These are phyloP conservation scores for Zenarchopterus dispar DNA, from an alignment of 2,797 vertebrate genomes.

Conservation along the genomic window DNA sequence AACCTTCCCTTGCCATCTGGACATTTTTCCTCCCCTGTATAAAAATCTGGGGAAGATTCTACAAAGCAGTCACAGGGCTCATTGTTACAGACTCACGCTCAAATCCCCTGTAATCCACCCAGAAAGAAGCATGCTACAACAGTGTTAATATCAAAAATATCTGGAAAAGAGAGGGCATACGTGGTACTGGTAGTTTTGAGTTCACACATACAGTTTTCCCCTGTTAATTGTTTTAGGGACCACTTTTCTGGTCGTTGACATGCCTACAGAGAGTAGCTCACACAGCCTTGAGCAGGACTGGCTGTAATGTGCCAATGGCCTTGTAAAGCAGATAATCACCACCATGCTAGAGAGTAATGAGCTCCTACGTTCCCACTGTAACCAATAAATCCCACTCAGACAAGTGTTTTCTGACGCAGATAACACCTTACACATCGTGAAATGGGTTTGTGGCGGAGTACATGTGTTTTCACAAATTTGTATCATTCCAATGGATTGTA, in stretches of 20 bases:
- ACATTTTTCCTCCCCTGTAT: constrained; percentile 10
- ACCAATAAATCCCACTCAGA: constrained; percentile 70
- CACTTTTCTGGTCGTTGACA: constrained; percentile 50
- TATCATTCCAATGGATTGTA: constrained; percentile 13
- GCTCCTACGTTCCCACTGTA: constrained; percentile 59
- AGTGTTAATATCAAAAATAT: not conserved
- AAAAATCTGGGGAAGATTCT: constrained; percentile 5
- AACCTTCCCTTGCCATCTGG: constrained; percentile 10
- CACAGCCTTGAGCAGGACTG: constrained; percentile 49
- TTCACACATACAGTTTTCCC: constrained; percentile 55
- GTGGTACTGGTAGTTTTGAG: constrained; percentile 22
- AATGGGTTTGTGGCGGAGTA: constrained; percentile 25
- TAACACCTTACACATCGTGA: constrained; percentile 51
- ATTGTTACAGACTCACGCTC: not conserved
- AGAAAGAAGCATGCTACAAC: constrained; percentile 5
- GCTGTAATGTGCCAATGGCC: constrained; percentile 63
- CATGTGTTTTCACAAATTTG: constrained; percentile 20
- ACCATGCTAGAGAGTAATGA: constrained; percentile 57
- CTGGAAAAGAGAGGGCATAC: constrained; percentile 2
- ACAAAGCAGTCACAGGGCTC: constrained; percentile 6
- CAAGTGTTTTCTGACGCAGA: constrained; percentile 62
- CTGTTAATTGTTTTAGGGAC: constrained; percentile 58
- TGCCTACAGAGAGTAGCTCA: constrained; percentile 47
- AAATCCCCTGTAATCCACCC: constrained; percentile 1
- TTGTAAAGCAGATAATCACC: constrained; percentile 72